phyloP scores from a whole-genome alignment of 1,140 invertebrate genomes.

The Eciton burchellii region DNA sequence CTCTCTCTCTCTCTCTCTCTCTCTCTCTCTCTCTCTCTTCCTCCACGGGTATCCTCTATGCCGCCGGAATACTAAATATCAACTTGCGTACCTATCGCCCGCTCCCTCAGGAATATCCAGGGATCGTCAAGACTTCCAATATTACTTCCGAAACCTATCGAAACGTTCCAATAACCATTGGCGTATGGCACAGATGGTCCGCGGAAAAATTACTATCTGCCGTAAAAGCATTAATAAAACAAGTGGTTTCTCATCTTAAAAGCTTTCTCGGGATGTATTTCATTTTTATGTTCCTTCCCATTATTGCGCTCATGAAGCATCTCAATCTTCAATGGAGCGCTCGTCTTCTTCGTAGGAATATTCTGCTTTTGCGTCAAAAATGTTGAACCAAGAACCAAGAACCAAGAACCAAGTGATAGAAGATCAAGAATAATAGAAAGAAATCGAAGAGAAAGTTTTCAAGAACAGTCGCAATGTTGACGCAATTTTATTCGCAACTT shows the following conservation, averaged over 20 bases:
- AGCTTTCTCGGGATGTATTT: background rate
- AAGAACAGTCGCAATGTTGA: background rate
- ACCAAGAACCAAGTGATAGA: background rate
- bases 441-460: background rate
- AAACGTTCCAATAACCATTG: conserved; percentile 8
- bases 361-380: background rate
- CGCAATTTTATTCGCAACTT: conserved; percentile 9
- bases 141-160: background rate
- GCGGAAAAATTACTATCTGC: background rate
- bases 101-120: background rate
- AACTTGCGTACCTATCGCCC: background rate
- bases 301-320: background rate
- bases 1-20: too few relatives aligned
- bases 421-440: background rate
- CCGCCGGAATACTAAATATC: conserved; percentile 41
- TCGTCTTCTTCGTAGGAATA: background rate
- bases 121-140: conserved; percentile 15
- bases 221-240: conserved; percentile 2
- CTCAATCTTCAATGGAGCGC: background rate
- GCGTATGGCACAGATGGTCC: background rate
- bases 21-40: too few relatives aligned
- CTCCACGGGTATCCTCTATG: conserved; percentile 6
- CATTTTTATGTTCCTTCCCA: background rate
- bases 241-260: background rate
- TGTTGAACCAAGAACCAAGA: background rate